These are phyloP conservation scores for Upupa epops DNA, from an alignment of 2,113 vertebrate genomes.

Conservation along the genomic window DNA sequence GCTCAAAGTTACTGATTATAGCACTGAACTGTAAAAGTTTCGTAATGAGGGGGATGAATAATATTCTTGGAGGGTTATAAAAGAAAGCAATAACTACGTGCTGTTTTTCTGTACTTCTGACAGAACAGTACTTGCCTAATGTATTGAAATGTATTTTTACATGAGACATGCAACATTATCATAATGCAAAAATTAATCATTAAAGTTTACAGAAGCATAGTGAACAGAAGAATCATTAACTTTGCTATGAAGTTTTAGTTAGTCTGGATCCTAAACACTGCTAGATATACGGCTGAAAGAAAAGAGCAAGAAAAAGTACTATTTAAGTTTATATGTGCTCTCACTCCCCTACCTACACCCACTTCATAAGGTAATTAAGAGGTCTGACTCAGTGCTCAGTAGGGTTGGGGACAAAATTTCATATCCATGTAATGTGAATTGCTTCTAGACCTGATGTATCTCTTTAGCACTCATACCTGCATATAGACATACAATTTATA, in stretches of 20 bases:
- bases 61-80: background rate
- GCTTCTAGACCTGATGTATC: background rate
- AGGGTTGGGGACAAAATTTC: background rate
- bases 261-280: background rate
- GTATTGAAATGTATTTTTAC: background rate
- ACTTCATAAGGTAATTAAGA: background rate
- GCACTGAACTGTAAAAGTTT: background rate
- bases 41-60: background rate
- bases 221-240: background rate
- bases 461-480: background rate
- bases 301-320: background rate
- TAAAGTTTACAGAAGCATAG: background rate
- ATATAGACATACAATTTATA: background rate
- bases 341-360: background rate
- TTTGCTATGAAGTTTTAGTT: background rate
- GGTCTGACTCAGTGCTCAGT: background rate
- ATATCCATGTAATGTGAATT: background rate
- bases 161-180: background rate
- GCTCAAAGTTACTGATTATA: background rate
- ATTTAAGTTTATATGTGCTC: no score
- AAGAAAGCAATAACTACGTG: background rate
- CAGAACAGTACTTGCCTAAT: background rate
- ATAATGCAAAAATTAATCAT: background rate
- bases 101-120: background rate
- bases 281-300: background rate